phyloP scores from a whole-genome alignment of 1,140 invertebrate genomes.

The Mylabris phalerata region DNA sequence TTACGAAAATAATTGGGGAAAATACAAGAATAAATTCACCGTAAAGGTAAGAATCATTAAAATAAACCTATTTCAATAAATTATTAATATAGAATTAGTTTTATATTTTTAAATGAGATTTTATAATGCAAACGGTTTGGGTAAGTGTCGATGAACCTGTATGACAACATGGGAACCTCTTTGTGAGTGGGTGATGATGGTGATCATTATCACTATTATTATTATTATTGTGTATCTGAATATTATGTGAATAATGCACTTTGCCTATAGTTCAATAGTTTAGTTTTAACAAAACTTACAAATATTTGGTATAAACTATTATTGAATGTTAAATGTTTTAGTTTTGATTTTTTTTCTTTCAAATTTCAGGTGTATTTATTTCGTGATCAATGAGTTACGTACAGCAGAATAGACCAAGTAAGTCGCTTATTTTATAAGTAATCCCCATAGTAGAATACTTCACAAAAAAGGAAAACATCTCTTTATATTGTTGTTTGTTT shows the following conservation, averaged over 20 bases:
- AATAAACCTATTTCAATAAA: too few relatives aligned
- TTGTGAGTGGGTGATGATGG: constrained; percentile 21
- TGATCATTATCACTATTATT: constrained; percentile 5
- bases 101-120: too few relatives aligned
- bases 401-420: constrained; percentile 70
- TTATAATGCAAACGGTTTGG: neutral
- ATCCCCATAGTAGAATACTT: neutral
- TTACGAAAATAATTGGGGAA: neutral
- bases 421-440: constrained; percentile 42
- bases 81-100: too few relatives aligned
- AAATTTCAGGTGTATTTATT: constrained; percentile 32
- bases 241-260: neutral
- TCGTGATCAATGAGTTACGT: constrained; percentile 66
- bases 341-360: too few relatives aligned
- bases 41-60: too few relatives aligned
- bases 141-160: neutral
- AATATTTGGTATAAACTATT: too few relatives aligned
- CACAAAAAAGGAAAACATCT: neutral
- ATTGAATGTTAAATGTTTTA: too few relatives aligned
- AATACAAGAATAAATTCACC: neutral
- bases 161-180: constrained; percentile 11
- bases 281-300: neutral
- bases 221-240: neutral
- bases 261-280: constrained; percentile 16
- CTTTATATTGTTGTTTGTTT: neutral